phyloP scores from a whole-genome alignment of 2,888 invertebrate genomes.

The Acronicta alni region DNA sequence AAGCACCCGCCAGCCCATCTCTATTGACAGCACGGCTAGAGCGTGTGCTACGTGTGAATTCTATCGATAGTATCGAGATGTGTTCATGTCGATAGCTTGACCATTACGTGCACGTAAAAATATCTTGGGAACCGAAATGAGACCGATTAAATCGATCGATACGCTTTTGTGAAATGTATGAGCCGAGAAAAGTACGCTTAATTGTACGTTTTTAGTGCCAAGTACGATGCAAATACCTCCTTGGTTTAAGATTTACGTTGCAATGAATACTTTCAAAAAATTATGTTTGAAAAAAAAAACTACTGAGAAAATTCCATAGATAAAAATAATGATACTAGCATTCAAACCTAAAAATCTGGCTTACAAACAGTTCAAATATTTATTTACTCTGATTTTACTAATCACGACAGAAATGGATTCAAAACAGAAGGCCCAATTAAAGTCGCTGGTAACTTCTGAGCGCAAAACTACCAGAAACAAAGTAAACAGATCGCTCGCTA shows the following conservation, averaged over 20 bases:
- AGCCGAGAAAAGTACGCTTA: slow-evolving; percentile 25
- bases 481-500: slow-evolving; percentile 69
- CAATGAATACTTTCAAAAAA: too few relatives aligned
- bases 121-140: slow-evolving; percentile 75
- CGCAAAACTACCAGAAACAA: slow-evolving; percentile 52
- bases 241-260: not conserved
- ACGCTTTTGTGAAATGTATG: slow-evolving; percentile 52
- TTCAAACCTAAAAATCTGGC: not conserved
- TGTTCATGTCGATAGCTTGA: slow-evolving; percentile 78
- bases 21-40: slow-evolving; percentile 82
- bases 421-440: slow-evolving; percentile 58
- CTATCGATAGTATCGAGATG: slow-evolving; percentile 86
- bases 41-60: slow-evolving; percentile 89
- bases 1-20: slow-evolving; percentile 84
- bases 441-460: slow-evolving; percentile 21
- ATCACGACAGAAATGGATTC: slow-evolving; percentile 16
- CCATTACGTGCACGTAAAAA: slow-evolving; percentile 81
- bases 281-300: not conserved
- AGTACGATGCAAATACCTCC: not conserved
- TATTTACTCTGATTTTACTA: not conserved
- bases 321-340: too few relatives aligned
- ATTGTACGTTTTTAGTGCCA: slow-evolving; percentile 15
- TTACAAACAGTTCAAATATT: not conserved
- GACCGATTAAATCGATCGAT: slow-evolving; percentile 69
- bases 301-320: too few relatives aligned